Percentiles rank a stretch among this genome's conserved stretches.
Conservation (phyloP, 2,888 invertebrate species). For the Melinaea menophilus region DNA sequence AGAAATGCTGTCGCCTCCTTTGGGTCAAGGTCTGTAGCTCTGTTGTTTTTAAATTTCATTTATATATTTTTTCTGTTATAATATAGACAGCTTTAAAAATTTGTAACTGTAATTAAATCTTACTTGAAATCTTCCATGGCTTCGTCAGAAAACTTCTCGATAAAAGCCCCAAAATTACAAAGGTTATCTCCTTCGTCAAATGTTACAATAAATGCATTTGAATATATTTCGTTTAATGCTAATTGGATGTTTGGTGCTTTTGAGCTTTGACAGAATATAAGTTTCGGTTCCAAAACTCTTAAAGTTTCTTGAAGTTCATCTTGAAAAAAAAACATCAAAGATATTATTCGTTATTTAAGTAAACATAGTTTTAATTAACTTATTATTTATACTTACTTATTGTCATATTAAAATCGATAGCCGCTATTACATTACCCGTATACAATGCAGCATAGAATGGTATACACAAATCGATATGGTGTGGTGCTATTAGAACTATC, state of each 20-base stretch:
- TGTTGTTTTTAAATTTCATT: constrained; percentile 22
- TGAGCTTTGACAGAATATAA: constrained; percentile 50
- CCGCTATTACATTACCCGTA: constrained; percentile 56
- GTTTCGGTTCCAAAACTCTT: constrained; percentile 40
- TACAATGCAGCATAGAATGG: constrained; percentile 67
- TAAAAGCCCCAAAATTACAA: constrained; percentile 41
- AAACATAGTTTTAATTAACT: background rate
- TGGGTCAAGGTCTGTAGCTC: constrained; percentile 54
- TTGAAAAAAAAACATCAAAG: constrained; percentile 31
- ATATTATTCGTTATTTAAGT: background rate
- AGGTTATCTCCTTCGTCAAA: constrained; percentile 48
- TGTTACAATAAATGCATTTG: constrained; percentile 42
- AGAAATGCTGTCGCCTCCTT: constrained; percentile 47
- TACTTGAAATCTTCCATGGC: constrained; percentile 43
- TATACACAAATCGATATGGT: constrained; percentile 58
- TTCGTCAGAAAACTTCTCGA: constrained; percentile 38
- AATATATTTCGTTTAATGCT: constrained; percentile 43
- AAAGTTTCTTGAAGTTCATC: constrained; percentile 46
- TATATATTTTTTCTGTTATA: too few species aligned
- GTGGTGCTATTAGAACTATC: constrained; percentile 64
- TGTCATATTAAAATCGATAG: constrained; percentile 45
- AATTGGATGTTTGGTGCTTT: constrained; percentile 43
- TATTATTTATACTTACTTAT: constrained; percentile 44
- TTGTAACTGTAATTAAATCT: constrained; percentile 19
- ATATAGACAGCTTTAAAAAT: background rate